Conservation (phyloP, 2,888 invertebrate species). For the Elgonia sp. region DNA sequence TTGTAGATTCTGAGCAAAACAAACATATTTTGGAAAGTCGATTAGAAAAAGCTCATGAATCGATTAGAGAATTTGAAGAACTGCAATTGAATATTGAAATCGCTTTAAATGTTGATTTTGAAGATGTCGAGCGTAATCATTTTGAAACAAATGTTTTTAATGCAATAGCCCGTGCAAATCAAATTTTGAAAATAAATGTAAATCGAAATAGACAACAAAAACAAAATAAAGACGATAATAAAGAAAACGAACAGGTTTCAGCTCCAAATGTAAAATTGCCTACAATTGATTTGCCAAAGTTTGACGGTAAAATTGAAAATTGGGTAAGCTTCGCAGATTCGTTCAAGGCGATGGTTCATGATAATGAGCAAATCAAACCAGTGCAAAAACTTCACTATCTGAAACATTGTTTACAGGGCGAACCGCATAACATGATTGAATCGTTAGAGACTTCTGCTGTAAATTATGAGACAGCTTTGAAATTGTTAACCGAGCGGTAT, state of each 20-base stretch:
- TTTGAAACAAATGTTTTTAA: too few relatives aligned
- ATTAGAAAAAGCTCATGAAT: too few relatives aligned
- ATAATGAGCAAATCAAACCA: conserved; percentile 55
- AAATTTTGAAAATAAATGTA: conserved; percentile 1
- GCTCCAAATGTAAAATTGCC: conserved; percentile 13
- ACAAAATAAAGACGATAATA: conserved; percentile 5
- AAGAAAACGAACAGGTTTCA: neutral
- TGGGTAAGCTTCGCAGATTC: conserved; percentile 54
- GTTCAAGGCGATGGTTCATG: conserved; percentile 67
- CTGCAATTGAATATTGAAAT: too few relatives aligned
- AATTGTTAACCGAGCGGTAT: conserved; percentile 33
- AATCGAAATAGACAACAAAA: conserved; percentile 7
- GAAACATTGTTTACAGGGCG: conserved; percentile 30
- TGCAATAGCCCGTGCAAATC: too few relatives aligned
- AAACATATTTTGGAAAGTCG: too few relatives aligned
- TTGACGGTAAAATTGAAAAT: conserved; percentile 25
- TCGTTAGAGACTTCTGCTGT: conserved; percentile 42
- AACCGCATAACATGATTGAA: conserved; percentile 44
- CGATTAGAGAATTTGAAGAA: too few relatives aligned
- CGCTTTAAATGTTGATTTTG: too few relatives aligned
- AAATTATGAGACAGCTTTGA: conserved; percentile 49
- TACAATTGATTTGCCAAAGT: conserved; percentile 12
- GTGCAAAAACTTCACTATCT: conserved; percentile 70
- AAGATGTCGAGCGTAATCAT: too few relatives aligned
- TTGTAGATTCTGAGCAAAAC: too few relatives aligned